Percentiles rank a stretch among this genome's conserved stretches.
Evolutionary conservation across 2,888 invertebrate genomes (phyloP).

Genomic region (Thymelicus lineola): DNA sequence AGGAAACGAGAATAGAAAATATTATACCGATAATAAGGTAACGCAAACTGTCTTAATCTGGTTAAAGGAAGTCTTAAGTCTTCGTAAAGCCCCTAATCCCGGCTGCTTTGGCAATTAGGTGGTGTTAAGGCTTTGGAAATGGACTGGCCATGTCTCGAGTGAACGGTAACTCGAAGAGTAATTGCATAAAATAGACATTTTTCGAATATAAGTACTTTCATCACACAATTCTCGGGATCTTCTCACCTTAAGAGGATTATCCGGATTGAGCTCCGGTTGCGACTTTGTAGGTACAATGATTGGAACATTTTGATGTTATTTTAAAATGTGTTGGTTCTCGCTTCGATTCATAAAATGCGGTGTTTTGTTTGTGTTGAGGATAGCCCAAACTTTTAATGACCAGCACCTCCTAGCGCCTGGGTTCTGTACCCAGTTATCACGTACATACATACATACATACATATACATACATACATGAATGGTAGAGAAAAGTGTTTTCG

Average conservation of each 20-base stretch:
- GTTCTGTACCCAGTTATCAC: no score
- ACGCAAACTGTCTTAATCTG: constrained; percentile 57
- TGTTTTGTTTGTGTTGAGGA: no score
- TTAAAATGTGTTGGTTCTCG: no score
- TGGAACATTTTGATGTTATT: background rate
- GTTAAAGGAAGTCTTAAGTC: constrained; percentile 60
- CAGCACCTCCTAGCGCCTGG: no score
- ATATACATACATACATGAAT: no score
- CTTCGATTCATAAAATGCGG: no score
- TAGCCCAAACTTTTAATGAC: no score
- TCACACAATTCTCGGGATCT: constrained; percentile 5
- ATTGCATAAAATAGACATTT: constrained; percentile 17
- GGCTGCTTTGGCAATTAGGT: constrained; percentile 58
- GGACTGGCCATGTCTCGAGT: constrained; percentile 46
- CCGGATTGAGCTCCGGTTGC: background rate
- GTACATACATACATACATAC: no score
- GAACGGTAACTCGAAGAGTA: constrained; percentile 12
- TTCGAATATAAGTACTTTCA: constrained; percentile 12
- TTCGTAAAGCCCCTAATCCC: constrained; percentile 57
- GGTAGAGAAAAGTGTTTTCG: no score
- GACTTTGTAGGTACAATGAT: background rate
- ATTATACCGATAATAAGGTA: constrained; percentile 47
- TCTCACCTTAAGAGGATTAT: constrained; percentile 14
- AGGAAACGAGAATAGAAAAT: constrained; percentile 14
- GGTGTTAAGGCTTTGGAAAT: constrained; percentile 52